Percentiles rank a stretch among this genome's conserved stretches.
Conservation (phyloP, 1,140 invertebrate genomes). For the Asobara japonica region DNA sequence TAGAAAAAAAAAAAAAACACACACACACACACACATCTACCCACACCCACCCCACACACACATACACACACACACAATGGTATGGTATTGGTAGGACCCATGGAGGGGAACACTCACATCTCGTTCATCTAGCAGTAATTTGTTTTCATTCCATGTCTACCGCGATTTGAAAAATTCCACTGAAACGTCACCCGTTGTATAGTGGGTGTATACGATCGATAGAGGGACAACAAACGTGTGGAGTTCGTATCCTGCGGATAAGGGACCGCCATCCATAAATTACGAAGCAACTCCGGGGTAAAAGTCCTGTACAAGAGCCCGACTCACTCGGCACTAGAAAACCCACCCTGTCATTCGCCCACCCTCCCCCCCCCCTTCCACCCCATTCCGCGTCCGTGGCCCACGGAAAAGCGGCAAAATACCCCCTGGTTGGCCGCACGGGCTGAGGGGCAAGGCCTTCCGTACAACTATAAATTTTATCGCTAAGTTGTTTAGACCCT, state of each 20-base stretch:
- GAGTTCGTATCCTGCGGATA: slow-evolving; percentile 66
- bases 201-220: slow-evolving; percentile 59
- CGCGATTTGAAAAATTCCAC: too few species aligned
- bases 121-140: too few species aligned
- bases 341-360: slow-evolving; percentile 32
- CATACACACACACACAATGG: too few species aligned
- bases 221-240: slow-evolving; percentile 64
- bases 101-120: too few species aligned
- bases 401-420: background rate
- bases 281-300: slow-evolving; percentile 65
- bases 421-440: slow-evolving; percentile 30
- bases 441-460: slow-evolving; percentile 59
- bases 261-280: slow-evolving; percentile 67
- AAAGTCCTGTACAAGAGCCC: slow-evolving; percentile 65
- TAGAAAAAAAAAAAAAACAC: too few species aligned
- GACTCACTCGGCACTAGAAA: slow-evolving; percentile 16
- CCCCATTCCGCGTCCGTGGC: slow-evolving; percentile 22
- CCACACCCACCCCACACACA: too few species aligned
- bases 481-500: slow-evolving; percentile 66
- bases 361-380: background rate
- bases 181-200: slow-evolving; percentile 59
- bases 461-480: slow-evolving; percentile 66
- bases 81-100: too few species aligned
- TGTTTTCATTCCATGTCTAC: too few species aligned
- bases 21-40: too few species aligned